Conservation (phyloP, 2,113 vertebrate genomes). For the Nothocercus nigrocapillus region DNA sequence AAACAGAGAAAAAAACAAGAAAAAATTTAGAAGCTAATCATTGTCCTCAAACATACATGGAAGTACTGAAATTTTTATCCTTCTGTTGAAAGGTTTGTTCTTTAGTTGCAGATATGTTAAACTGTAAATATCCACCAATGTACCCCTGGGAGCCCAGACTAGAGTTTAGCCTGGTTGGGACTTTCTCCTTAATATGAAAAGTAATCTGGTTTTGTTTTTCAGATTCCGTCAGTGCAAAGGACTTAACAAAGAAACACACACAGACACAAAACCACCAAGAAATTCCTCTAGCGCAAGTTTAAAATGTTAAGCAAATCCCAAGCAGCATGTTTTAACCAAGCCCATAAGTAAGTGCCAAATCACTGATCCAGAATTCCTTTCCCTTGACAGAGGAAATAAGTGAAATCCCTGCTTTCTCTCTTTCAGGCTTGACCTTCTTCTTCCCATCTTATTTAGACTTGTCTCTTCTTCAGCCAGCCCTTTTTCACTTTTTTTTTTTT, state of each 20-base stretch:
- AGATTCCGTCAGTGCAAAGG: neutral
- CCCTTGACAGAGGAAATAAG: neutral
- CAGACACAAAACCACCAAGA: neutral
- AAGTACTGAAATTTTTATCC: neutral
- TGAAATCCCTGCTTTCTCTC: neutral
- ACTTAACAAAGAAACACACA: neutral
- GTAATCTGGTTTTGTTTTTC: neutral
- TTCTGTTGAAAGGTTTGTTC: neutral
- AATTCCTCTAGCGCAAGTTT: neutral
- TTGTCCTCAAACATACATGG: neutral
- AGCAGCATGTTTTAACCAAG: neutral
- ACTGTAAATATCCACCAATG: neutral
- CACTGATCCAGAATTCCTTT: neutral
- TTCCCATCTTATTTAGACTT: neutral
- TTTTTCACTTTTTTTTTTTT: neutral
- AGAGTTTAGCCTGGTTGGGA: accelerated
- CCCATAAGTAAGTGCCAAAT: neutral
- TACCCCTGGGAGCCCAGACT: neutral
- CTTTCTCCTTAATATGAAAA: neutral
- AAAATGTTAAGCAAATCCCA: neutral
- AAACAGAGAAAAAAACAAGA: too few species aligned
- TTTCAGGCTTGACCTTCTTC: neutral
- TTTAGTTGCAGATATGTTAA: neutral
- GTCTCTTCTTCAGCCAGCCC: neutral
- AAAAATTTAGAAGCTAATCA: neutral